Percentiles rank a stretch among this genome's conserved stretches.
Evolutionary conservation across 2,888 invertebrate species (phyloP).

Genomic region (Acleris holmiana): DNA sequence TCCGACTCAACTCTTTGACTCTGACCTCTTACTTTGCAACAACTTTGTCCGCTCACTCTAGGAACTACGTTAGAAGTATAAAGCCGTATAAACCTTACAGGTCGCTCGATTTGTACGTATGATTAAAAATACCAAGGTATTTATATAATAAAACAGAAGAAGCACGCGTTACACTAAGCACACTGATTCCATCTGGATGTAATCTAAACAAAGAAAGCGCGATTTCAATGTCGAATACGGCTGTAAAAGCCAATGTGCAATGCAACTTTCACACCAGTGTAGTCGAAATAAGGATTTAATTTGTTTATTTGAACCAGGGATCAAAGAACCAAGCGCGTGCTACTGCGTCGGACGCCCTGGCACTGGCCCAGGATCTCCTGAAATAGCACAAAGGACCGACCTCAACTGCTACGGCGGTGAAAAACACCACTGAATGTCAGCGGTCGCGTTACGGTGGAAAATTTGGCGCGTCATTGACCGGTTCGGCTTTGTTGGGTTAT

Average conservation of each 20-base stretch:
- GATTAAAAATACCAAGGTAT: not conserved
- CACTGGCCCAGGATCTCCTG: constrained; percentile 74
- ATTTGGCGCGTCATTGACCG: constrained; percentile 69
- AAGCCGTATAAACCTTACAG: not conserved
- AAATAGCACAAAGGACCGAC: constrained; percentile 84
- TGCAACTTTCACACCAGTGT: constrained; percentile 25
- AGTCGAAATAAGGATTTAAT: constrained; percentile 43
- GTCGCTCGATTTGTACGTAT: too few relatives aligned
- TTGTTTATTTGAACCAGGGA: constrained; percentile 50
- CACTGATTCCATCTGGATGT: constrained; percentile 8
- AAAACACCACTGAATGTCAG: constrained; percentile 78
- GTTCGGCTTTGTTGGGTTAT: constrained; percentile 9
- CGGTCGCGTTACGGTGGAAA: constrained; percentile 64
- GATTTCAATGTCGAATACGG: constrained; percentile 16
- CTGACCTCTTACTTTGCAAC: not conserved
- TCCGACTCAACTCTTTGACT: too few relatives aligned
- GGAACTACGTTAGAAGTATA: too few relatives aligned
- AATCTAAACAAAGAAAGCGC: constrained; percentile 33
- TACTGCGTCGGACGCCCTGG: constrained; percentile 74
- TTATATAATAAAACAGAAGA: not conserved
- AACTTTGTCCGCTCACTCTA: constrained; percentile 2
- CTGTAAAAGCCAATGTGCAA: constrained; percentile 7
- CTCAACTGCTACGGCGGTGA: constrained; percentile 65
- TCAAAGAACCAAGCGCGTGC: constrained; percentile 64
- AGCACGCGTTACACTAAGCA: constrained; percentile 2